Percentiles rank a stretch among this genome's conserved stretches.
Conservation (phyloP, 2,113 vertebrate genomes). For the Procavia capensis region DNA sequence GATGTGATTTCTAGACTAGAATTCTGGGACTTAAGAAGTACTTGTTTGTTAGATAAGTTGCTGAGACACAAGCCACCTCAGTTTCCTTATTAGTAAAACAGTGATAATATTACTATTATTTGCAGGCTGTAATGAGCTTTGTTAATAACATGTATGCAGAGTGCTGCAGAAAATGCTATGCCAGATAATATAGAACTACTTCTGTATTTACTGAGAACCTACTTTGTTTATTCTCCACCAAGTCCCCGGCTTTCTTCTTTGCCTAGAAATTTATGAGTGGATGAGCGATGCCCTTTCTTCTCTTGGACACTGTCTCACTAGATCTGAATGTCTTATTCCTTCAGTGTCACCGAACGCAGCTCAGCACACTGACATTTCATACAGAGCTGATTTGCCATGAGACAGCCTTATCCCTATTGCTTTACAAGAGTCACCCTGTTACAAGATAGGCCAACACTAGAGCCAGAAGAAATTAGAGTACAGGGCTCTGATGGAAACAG, state of each 20-base stretch:
- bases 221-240: background rate
- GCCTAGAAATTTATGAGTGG: background rate
- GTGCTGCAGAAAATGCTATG: background rate
- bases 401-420: background rate
- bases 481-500: slow-evolving; percentile 33
- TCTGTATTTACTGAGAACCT: background rate
- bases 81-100: background rate
- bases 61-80: background rate
- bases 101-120: background rate
- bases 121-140: background rate
- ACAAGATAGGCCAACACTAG: background rate
- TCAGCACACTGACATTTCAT: slow-evolving; percentile 30
- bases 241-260: background rate
- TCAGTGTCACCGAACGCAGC: slow-evolving; percentile 12
- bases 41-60: background rate
- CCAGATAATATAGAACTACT: background rate
- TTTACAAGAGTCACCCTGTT: slow-evolving; percentile 19
- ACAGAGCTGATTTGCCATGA: background rate
- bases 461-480: slow-evolving; percentile 45
- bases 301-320: background rate
- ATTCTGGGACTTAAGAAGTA: background rate
- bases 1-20: background rate
- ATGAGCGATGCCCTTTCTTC: background rate
- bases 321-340: slow-evolving; percentile 34
- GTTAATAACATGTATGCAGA: background rate